Percentiles rank a stretch among this genome's conserved stretches.
Conservation (phyloP, 2,113 vertebrate species). For the Corythoichthys intestinalis region DNA sequence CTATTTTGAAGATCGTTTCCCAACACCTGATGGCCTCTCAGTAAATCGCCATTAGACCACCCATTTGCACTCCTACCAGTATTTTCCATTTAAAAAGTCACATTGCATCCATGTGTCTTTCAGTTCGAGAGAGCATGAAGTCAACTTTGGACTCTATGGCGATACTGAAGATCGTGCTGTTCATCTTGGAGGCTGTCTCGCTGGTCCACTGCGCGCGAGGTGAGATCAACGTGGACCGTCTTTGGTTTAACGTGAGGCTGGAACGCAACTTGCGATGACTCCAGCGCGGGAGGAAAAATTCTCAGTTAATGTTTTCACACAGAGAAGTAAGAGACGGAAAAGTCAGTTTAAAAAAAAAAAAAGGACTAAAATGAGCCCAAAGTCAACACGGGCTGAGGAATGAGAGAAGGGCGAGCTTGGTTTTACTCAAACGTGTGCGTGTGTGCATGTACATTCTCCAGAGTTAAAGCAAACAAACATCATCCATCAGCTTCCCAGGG, state of each 20-base stretch:
- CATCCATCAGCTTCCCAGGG: conserved; percentile 63
- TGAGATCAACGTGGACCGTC: conserved; percentile 57
- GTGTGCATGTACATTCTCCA: conserved; percentile 34
- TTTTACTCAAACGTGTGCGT: conserved; percentile 23
- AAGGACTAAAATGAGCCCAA: conserved; percentile 46
- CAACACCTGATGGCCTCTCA: neutral
- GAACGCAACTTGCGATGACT: conserved; percentile 15
- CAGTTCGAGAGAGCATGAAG: conserved; percentile 53
- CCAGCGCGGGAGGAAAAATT: conserved; percentile 6
- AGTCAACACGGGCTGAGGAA: conserved; percentile 56
- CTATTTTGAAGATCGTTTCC: too few species aligned
- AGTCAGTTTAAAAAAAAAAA: conserved; percentile 32
- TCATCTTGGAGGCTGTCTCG: conserved; percentile 72
- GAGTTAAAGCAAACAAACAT: conserved; percentile 67
- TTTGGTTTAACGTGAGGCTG: neutral
- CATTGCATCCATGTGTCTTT: conserved; percentile 36
- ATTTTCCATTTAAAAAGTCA: conserved; percentile 9
- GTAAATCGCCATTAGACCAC: neutral
- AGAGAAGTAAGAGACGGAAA: conserved; percentile 51
- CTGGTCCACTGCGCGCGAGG: conserved; percentile 79
- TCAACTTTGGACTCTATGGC: conserved; percentile 71
- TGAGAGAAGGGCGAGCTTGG: conserved; percentile 43
- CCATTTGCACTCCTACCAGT: neutral
- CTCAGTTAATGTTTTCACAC: conserved; percentile 15
- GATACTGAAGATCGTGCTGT: conserved; percentile 70